A percentile compares a stretch with the other conserved stretches of the same genome.
Conservation (phyloP, 1,140 invertebrate genomes). For the Ridgeia piscesae region DNA sequence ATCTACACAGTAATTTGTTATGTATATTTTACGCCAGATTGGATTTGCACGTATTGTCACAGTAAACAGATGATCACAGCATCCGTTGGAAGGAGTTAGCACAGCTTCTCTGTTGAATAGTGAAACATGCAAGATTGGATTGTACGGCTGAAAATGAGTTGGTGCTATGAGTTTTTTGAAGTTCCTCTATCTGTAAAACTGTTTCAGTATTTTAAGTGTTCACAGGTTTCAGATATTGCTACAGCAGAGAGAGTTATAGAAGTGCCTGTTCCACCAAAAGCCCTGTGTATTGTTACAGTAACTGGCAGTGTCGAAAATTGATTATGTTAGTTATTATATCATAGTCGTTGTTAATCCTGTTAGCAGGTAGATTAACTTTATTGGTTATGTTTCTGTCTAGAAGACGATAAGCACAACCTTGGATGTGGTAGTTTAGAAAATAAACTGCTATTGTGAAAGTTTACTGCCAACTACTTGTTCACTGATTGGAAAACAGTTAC, state of each 20-base stretch:
- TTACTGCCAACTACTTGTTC: neutral
- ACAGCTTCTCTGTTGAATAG: too few species aligned
- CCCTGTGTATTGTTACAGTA: neutral
- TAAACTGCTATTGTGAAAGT: neutral
- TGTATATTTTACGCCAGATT: too few species aligned
- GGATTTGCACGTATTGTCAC: too few species aligned
- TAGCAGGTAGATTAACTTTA: neutral
- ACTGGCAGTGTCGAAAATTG: neutral
- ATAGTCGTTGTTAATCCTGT: neutral
- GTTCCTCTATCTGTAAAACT: neutral
- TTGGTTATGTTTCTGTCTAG: neutral
- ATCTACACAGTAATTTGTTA: too few species aligned
- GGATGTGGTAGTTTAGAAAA: neutral
- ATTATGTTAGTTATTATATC: neutral
- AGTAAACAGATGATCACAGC: too few species aligned
- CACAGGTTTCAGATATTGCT: neutral
- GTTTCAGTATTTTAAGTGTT: neutral
- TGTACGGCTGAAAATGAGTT: too few species aligned
- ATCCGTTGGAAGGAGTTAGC: too few species aligned
- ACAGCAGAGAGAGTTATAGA: neutral
- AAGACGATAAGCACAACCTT: neutral
- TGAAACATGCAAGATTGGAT: too few species aligned
- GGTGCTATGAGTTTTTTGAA: too few species aligned
- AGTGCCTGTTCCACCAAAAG: neutral
- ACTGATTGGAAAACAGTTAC: neutral